Base-by-base conservation (phyloP, 2,113 vertebrate species). In the Cochlearius cochlearius region DNA sequence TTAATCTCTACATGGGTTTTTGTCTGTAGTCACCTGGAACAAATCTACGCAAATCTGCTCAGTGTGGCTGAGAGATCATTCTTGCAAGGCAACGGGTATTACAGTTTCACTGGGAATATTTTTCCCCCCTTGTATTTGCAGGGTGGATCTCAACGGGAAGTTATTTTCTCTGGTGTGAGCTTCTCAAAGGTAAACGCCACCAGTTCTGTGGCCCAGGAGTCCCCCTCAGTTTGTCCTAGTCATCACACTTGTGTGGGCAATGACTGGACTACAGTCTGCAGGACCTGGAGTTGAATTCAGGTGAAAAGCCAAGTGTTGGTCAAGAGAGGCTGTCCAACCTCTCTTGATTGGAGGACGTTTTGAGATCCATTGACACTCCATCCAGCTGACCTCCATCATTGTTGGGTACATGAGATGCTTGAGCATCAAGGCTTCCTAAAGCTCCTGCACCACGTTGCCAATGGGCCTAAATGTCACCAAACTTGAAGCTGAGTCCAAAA, bases 371-470 rank as follows among this genome's bases (percentile, higher is more conserved):
- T 13, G 32, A 45, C 13, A 20, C 38, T 77, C 59, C 36, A 49
- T 13, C 43, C 49, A 56, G 4, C 34, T 47, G 38, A 59, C 12
- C 9, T 9, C 1, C 9, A 15, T 14, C 5, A 0, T 0, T 1
- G 0, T 30, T 15, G 9, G 3, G 7, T 19, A 21, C 19, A 11
- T 77, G 67, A 80, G 83, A 36, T 10, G 12, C 29, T 10, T 2
- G 5, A 58, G 29, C 32, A 53, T 34, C 26, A 36, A 43, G 8
- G 18, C 21, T 34, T 5, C 30, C 34, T 75, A 45, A 29, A 34
- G 11, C 13, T 83, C 43, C 38, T 63, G 6, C 13, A 29, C 16
- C 15, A 12, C 0, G 0, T 18, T 68, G 32, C 9, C 11, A 47
- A 3, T 12, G 22, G 19, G 5, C 10, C 11, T 5, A 76, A 29